These are phyloP conservation scores for Gobiocypris rarus DNA, from an alignment of 2,113 vertebrate genomes.

Conservation along the genomic window DNA sequence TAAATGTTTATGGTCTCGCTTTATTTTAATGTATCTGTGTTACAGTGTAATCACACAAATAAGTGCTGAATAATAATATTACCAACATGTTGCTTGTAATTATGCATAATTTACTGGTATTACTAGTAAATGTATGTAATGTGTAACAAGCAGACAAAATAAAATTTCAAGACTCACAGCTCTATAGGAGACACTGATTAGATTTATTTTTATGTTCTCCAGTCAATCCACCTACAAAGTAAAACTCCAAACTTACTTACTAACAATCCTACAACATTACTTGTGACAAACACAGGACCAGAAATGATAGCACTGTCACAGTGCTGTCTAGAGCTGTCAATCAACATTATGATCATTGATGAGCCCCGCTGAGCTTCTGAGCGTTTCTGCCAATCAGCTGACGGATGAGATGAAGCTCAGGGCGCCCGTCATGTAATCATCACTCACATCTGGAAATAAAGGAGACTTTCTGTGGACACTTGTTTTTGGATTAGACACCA, in stretches of 20 bases:
- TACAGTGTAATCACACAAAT: too few species aligned
- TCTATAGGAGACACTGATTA: too few species aligned
- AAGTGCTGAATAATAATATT: not conserved
- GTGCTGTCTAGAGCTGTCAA: constrained; percentile 70
- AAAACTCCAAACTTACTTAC: not conserved
- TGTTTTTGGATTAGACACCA: not conserved
- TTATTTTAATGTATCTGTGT: not conserved
- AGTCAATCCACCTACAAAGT: not conserved
- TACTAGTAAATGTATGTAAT: too few species aligned
- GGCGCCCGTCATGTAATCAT: not conserved
- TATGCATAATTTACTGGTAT: not conserved
- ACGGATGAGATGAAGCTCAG: constrained; percentile 10
- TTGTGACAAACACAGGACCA: not conserved
- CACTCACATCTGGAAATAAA: constrained; percentile 5
- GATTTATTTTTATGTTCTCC: too few species aligned
- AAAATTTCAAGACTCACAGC: too few species aligned
- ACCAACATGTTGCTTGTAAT: not conserved
- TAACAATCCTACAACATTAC: not conserved
- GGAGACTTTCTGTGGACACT: not conserved
- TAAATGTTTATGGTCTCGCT: not conserved
- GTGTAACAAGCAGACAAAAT: too few species aligned
- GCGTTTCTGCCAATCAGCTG: constrained; percentile 54
- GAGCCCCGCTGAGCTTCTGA: constrained; percentile 62
- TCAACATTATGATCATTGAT: constrained; percentile 72
- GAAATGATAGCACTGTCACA: constrained; percentile 61